Evolutionary conservation across 2,888 invertebrate species (phyloP), one percentile per base, ranked within the genome.

Genomic region (Cheilosia soror): DNA sequence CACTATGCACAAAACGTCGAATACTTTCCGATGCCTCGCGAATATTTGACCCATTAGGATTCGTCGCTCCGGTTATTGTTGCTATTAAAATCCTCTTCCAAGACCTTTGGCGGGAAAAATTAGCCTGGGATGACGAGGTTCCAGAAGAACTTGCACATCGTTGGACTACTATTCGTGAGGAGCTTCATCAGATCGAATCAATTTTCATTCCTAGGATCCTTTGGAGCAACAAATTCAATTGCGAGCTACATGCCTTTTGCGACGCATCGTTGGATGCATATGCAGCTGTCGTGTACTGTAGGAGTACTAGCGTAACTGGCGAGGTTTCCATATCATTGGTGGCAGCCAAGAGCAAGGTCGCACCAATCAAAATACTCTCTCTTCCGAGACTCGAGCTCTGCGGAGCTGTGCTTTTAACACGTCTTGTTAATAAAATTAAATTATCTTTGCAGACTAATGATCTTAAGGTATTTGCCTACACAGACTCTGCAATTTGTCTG

Each of bases 221-320:
- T 5, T 15, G n/a, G 7, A 20, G 6, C 5, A 47, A 47, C 49
- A 60, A 25, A 6, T 4, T 11, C 5, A 31, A 51, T 11, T 44
- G 13, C 20, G 33, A 55, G 20, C 42, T 68, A 9, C 37, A 68
- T 9, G 42, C 31, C 4, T 58, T 53, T 58, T 58, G 57, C 25
- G 69, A 69, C 47, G 33, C 69, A 44, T 69, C 57, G 4, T 47
- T 69, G 25, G 69, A 69, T 9, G 53, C 53, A 4, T 53, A 53
- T 6, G 29, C 31, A 4, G 53, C 53, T 5, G 62, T 73, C 0
- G 11, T 73, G 0, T 73, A 73, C 44, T 73, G 62, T n/a, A 5
- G 31, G 31, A 31, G 31, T 31, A 20, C 31, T 31, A 31, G 31
- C 31, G 31, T 31, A 31, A 31, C 31, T 31, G 31, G 31, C 31